Evolutionary conservation across 2,113 vertebrate species (phyloP).

Genomic region (Heterochromis multidens): DNA sequence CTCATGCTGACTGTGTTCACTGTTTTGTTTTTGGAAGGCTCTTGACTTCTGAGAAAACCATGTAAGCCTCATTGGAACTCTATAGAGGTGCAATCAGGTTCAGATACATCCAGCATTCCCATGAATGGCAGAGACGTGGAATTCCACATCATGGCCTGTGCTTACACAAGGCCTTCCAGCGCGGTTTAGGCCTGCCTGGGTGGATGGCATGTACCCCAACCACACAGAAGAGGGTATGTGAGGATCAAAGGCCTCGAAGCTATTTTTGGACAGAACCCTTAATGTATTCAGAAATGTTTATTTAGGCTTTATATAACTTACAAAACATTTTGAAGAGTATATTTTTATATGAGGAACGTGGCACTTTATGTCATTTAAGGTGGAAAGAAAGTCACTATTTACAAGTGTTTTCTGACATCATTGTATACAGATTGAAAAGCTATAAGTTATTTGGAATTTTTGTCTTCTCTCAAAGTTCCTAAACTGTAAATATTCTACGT

Average conservation of each 20-base stretch:
- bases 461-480: slow-evolving; percentile 46
- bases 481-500: slow-evolving; percentile 52
- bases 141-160: slow-evolving; percentile 69
- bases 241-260: slow-evolving; percentile 63
- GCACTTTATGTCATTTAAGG: slow-evolving; percentile 80
- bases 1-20: slow-evolving; percentile 37
- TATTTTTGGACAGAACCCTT: slow-evolving; percentile 69
- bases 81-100: slow-evolving; percentile 59
- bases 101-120: slow-evolving; percentile 66
- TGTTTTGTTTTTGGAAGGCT: slow-evolving; percentile 54
- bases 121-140: slow-evolving; percentile 61
- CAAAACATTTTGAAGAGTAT: slow-evolving; percentile 74
- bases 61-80: slow-evolving; percentile 46
- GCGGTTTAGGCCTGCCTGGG: slow-evolving; percentile 66
- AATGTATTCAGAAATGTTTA: slow-evolving; percentile 73
- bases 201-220: slow-evolving; percentile 70
- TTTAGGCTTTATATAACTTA: slow-evolving; percentile 72
- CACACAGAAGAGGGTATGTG: slow-evolving; percentile 60
- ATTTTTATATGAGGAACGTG: slow-evolving; percentile 79
- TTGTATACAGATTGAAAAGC: slow-evolving; percentile 58
- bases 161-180: slow-evolving; percentile 71
- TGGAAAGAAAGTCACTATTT: slow-evolving; percentile 62
- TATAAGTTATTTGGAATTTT: slow-evolving; percentile 63
- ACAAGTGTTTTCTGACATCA: slow-evolving; percentile 57
- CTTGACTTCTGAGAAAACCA: slow-evolving; percentile 39